Percentiles rank a stretch among this genome's conserved stretches.
phyloP scores from a whole-genome alignment of 1,140 invertebrate species.

The Ericerus pela region DNA sequence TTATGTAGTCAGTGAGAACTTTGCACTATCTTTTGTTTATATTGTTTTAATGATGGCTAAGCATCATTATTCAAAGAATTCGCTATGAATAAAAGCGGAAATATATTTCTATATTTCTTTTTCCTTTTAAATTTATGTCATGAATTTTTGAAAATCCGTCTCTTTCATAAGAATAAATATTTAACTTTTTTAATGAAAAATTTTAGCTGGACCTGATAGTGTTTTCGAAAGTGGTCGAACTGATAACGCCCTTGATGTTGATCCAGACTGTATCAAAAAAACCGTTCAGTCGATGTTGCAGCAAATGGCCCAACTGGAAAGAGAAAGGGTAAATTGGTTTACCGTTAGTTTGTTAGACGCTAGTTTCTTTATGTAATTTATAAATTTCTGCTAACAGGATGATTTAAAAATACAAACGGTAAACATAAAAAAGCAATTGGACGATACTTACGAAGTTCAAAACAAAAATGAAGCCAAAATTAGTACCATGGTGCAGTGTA shows the following conservation, averaged over 20 bases:
- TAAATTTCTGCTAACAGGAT: slow-evolving; percentile 40
- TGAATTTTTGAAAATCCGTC: neutral
- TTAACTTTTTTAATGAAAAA: neutral
- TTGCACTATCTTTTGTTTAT: too few species aligned
- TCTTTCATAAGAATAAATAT: neutral
- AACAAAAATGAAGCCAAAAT: slow-evolving; percentile 52
- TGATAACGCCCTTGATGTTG: slow-evolving; percentile 52
- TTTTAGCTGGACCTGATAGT: slow-evolving; percentile 15
- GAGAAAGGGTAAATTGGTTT: slow-evolving; percentile 48
- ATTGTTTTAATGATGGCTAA: too few species aligned
- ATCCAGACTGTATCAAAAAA: slow-evolving; percentile 72
- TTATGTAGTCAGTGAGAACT: too few species aligned
- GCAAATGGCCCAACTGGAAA: slow-evolving; percentile 71
- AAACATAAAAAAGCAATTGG: slow-evolving; percentile 51
- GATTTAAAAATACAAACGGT: slow-evolving; percentile 55
- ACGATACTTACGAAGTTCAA: slow-evolving; percentile 50
- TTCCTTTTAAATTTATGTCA: neutral
- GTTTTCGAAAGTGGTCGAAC: slow-evolving; percentile 39
- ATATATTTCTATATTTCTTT: too few species aligned
- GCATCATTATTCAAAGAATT: too few species aligned
- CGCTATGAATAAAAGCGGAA: too few species aligned
- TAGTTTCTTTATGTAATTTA: neutral
- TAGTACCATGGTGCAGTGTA: slow-evolving; percentile 40
- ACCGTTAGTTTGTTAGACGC: neutral
- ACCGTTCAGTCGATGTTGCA: slow-evolving; percentile 75